Evolutionary conservation across 37 sponge, comb jelly and placozoan genomes (phyloP), one percentile per base, ranked within the genome.

Genomic region (Mnemiopsis leidyi): DNA sequence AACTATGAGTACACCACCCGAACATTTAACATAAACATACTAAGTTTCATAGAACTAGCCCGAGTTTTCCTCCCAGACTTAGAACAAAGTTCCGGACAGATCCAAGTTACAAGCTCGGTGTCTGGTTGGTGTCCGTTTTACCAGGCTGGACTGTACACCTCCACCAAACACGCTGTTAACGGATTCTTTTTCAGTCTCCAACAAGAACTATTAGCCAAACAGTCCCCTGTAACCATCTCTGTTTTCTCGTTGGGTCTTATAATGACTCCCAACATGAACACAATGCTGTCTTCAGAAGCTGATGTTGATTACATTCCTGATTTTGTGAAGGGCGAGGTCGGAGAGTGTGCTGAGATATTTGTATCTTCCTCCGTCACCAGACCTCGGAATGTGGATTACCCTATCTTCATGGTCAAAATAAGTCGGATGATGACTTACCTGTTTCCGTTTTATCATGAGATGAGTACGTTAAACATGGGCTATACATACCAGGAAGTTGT

Each of bases 141-240:
- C 36, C 20, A 35, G 36, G 82, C 82, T 34, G 82, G 82, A 20
- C 82, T 79, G 5, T 79, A 79, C 82, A 20, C 82, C 37, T 79
- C 38, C 36, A 32, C 38, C 26, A 79, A 79, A 33, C 82, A 79
- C 38, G 82, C 82, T 33, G 37, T 79, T 30, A 79, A 79, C 82
- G 82, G 82, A 7, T 79, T 79, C 82, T 79, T 36, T 36, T 36
- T 34, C 35, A 36, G 37, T 20, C 34, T 79, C 30, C 82, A 79
- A 23, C 82, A 79, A 23, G 82, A 79, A 29, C 38, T 79, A 29
- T 1, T 33, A 1, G 21, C 29, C 1, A 79, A 79, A 29, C 35
- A 79, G 36, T 79, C 82, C 1, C 36, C 82, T 21, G 36, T 79
- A 23, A 34, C 82, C 7, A 9, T 79, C 36, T 23, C 82, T 79